Evolutionary conservation across 2,113 vertebrate species (phyloP), one percentile per base, ranked within the genome.

Genomic region (Oryzias curvinotus): DNA sequence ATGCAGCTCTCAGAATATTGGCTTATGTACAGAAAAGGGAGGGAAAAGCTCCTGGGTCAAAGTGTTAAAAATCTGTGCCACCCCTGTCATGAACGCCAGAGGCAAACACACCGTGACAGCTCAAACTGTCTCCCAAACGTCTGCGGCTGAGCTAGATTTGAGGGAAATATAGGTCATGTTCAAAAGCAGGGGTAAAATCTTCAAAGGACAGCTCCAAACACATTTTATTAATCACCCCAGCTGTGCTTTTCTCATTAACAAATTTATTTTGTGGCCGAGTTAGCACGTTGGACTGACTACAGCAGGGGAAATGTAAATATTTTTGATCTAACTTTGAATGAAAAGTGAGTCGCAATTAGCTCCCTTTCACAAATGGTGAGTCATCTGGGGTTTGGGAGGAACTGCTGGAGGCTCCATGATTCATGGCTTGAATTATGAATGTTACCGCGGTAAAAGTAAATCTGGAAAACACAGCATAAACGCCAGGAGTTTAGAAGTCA

Each of bases 111-210:
- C 76, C 60, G 18, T 68, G 78, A 76, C 73, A 62, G 69, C 78
- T 78, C 65, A 61, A 69, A 58, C 75, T 57, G 68, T 65, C 68
- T 47, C 63, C 62, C 59, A 53, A 61, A 36, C 7, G 36, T 36
- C 50, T 14, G 4, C 26, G 58, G 57, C 66, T 41, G 15, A 60
- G 45, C 47, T 45, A 47, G 49, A 77, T 81, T 79, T 87, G 67
- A 66, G 60, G 60, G 61, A 85, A 86, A 86, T 84, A 70, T 84
- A 70, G 84, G 79, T 81, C 77, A 84, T 85, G 76, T 66, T 84
- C 67, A 74, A 67, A 57, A n/a, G 67, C 69, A 57, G 18, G 67
- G 56, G 68, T 53, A 61, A 52, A 46, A 75, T 23, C 76, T 86
- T 85, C 79, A 88, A 83, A 73, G 48, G 49, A 10, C 7, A 28